Percentiles rank a stretch among this genome's conserved stretches.
These are phyloP conservation scores for Helicoverpa assulta DNA, from an alignment of 2,888 invertebrate species.

Conservation along the genomic window DNA sequence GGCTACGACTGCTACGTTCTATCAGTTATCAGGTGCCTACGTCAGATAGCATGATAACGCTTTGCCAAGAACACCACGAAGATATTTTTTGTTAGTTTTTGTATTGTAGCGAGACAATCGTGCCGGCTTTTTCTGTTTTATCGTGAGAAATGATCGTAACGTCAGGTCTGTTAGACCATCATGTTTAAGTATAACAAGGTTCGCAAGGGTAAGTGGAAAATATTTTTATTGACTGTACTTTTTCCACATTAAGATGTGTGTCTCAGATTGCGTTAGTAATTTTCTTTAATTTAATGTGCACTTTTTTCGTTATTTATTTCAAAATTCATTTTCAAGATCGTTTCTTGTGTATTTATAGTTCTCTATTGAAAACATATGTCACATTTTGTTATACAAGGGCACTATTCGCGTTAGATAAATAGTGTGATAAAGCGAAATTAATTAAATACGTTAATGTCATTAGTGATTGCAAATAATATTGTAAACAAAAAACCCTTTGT, in stretches of 20 bases:
- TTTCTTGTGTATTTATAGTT: too few species aligned
- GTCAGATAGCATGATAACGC: constrained; percentile 65
- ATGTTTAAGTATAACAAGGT: constrained; percentile 75
- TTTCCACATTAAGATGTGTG: neutral
- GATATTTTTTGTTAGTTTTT: constrained; percentile 72
- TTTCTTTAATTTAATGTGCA: neutral
- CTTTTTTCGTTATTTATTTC: neutral
- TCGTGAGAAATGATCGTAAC: constrained; percentile 71
- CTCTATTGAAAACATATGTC: too few species aligned
- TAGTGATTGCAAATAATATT: too few species aligned
- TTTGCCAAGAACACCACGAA: constrained; percentile 59
- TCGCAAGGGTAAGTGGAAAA: constrained; percentile 70
- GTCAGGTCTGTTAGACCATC: constrained; percentile 34
- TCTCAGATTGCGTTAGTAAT: neutral
- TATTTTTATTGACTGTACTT: neutral
- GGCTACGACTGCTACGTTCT: constrained; percentile 22
- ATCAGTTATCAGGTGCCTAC: constrained; percentile 60
- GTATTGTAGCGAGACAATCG: constrained; percentile 68
- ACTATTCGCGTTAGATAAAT: too few species aligned
- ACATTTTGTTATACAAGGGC: too few species aligned
- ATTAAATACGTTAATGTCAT: too few species aligned
- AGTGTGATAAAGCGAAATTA: too few species aligned
- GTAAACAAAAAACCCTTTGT: too few species aligned
- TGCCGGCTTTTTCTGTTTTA: constrained; percentile 61
- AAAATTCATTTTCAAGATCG: too few species aligned